A percentile compares a stretch with the other conserved stretches of the same genome.
phyloP scores from a whole-genome alignment of 2,797 vertebrate species.

The Sphaeramia orbicularis region DNA sequence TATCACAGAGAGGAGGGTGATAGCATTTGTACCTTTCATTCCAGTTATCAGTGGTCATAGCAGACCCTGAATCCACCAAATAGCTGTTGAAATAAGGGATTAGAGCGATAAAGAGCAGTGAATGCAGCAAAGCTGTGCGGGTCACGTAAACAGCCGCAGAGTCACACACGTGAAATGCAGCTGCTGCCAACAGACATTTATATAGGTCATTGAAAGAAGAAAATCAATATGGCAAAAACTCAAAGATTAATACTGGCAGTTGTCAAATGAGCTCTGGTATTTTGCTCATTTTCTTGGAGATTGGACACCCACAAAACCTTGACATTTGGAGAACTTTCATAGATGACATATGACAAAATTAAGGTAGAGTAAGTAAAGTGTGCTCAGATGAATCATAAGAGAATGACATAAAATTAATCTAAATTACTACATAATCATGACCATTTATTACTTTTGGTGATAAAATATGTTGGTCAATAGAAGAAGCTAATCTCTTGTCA shows the following conservation, averaged over 20 bases:
- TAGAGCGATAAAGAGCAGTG: slow-evolving; percentile 61
- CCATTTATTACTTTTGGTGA: no score
- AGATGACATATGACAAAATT: slow-evolving; percentile 11
- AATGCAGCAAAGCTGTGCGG: slow-evolving; percentile 40
- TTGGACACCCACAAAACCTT: slow-evolving; percentile 29
- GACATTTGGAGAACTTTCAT: slow-evolving; percentile 49
- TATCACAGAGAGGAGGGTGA: slow-evolving; percentile 42
- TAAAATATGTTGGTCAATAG: no score
- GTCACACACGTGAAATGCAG: slow-evolving; percentile 52
- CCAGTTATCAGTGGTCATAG: slow-evolving; percentile 61
- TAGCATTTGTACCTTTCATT: slow-evolving; percentile 63
- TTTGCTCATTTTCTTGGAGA: slow-evolving; percentile 50
- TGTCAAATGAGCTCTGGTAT: slow-evolving; percentile 45
- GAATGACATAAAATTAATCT: background rate
- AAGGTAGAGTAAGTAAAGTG: slow-evolving; percentile 13
- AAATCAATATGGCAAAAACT: slow-evolving; percentile 66
- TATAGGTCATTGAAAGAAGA: slow-evolving; percentile 61
- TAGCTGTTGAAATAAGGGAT: slow-evolving; percentile 75
- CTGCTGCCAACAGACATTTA: slow-evolving; percentile 53
- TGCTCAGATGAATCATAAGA: background rate
- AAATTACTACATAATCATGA: no score
- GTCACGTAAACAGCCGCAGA: slow-evolving; percentile 48
- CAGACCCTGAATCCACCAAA: slow-evolving; percentile 57
- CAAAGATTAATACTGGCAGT: slow-evolving; percentile 61
- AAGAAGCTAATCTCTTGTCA: no score